Evolutionary conservation across 1,140 invertebrate genomes (phyloP).

Genomic region (Popillia japonica): DNA sequence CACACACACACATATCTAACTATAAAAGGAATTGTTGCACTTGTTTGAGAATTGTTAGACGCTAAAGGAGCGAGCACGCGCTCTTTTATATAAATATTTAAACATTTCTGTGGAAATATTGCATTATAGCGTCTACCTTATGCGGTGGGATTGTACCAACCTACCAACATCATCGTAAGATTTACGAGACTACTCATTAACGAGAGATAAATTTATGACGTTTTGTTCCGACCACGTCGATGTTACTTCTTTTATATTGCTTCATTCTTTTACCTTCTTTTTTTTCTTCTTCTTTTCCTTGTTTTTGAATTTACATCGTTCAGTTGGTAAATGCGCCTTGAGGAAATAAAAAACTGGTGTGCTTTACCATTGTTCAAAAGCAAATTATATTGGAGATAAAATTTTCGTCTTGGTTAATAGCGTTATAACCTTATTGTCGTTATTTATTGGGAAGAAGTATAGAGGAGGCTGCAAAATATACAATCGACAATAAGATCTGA

Average conservation of each 20-base stretch:
- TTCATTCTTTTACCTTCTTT: background rate
- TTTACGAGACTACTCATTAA: slow-evolving; percentile 14
- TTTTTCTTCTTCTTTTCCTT: background rate
- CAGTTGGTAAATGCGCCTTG: background rate
- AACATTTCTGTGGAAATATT: too few relatives aligned
- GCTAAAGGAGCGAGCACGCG: too few relatives aligned
- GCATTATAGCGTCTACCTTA: background rate
- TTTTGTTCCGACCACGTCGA: slow-evolving; percentile 17
- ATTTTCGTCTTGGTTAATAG: slow-evolving; percentile 15
- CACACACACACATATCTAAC: too few relatives aligned
- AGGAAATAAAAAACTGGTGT: background rate
- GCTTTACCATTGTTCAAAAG: slow-evolving; percentile 13
- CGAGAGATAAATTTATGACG: slow-evolving; percentile 18
- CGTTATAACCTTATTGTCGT: slow-evolving; percentile 2
- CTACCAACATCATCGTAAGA: background rate
- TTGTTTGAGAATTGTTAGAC: too few relatives aligned
- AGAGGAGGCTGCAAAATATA: slow-evolving; percentile 21
- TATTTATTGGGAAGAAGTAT: background rate
- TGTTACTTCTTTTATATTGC: background rate
- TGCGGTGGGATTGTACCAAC: background rate
- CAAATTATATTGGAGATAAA: slow-evolving; percentile 21
- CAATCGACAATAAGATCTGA: slow-evolving; percentile 35
- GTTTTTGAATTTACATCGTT: background rate
- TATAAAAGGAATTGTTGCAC: too few relatives aligned
- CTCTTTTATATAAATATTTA: too few relatives aligned